Base-by-base conservation (phyloP, 2,113 vertebrate genomes). In the Rhinopomastus cyanomelas region DNA sequence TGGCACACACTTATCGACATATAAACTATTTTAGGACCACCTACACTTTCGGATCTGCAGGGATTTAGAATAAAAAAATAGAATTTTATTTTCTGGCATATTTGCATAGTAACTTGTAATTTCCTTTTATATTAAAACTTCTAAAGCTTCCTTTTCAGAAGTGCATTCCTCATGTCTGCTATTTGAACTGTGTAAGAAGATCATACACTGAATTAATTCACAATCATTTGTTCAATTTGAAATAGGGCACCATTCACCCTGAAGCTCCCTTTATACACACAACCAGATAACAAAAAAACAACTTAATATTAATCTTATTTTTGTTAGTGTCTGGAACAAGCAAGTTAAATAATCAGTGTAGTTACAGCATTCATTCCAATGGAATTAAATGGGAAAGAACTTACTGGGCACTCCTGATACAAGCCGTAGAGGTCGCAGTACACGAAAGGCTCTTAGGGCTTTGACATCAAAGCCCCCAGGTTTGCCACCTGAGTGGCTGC, bases 331-430 rank as follows among this genome's bases (percentile, higher is more conserved):
- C 72, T 86, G 56, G 53, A 85, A 87, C 16, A 76, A 68, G 44
- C 49, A 57, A 39, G 67, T 16, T 57, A 84, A 88, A 78, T 7
- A 60, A 61, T 34, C 76, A 79, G 53, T 68, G 36, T n/a, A 83
- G 46, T 46, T 46, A 11, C 48, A 64, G 9, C 16, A 79, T 62
- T 53, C 36, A 67, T 23, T 68, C 53, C 76, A 86, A 51, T 10
- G n/a, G 62, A 84, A 91, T 79, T 26, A 85, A 93, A 93, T 42
- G 51, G 34, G 92, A 92, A 78, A 39, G 57, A 82, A 97, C 99
- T 99, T 97, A 99, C 99, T 99, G 98, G 99, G 99, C 96, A 99
- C 99, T 98, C 99, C 99, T 97, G 99, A 99, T 96, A 99, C 99
- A 88, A 99, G 98, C 96, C 99, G 98, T 93, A 99, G 98, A 95